Percentiles rank a stretch among this genome's conserved stretches.
Conservation (phyloP, 1,140 invertebrate genomes). For the Drosophila novamexicana region DNA sequence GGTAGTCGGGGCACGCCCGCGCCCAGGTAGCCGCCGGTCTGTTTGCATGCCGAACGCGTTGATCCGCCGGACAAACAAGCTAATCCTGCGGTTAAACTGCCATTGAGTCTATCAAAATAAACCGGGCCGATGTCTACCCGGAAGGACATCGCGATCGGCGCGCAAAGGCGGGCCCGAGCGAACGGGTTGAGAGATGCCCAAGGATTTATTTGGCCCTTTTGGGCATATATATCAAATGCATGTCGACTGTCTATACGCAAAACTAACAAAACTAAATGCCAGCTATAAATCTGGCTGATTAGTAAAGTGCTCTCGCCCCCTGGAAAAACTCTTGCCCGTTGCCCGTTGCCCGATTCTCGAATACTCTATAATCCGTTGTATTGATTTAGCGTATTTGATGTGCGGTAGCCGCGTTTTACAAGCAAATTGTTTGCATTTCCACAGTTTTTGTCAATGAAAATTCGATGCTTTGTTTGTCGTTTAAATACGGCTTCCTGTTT, state of each 20-base stretch:
- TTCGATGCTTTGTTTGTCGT: too few species aligned
- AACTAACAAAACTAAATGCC: constrained; percentile 79
- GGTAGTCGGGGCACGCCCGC: constrained; percentile 20
- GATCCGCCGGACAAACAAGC: constrained; percentile 79
- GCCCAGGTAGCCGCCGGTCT: constrained; percentile 41
- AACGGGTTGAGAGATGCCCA: constrained; percentile 65
- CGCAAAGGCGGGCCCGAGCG: constrained; percentile 11
- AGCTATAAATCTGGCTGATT: constrained; percentile 77
- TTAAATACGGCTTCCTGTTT: too few species aligned
- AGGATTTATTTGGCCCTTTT: constrained; percentile 55
- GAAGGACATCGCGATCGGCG: constrained; percentile 63
- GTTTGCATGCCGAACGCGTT: constrained; percentile 69
- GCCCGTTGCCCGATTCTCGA: neutral
- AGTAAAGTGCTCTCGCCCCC: constrained; percentile 76
- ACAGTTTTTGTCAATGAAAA: constrained; percentile 8
- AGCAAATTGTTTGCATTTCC: neutral
- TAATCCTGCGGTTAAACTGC: constrained; percentile 83
- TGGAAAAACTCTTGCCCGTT: neutral
- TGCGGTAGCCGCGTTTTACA: constrained; percentile 5
- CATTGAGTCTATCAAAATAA: constrained; percentile 81
- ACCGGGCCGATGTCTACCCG: constrained; percentile 54
- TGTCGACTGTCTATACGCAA: constrained; percentile 11
- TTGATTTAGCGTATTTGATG: constrained; percentile 34
- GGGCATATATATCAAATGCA: constrained; percentile 48
- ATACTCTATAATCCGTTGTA: neutral